Evolutionary conservation across 2,113 vertebrate genomes (phyloP).

Genomic region (Antechinus stuartii): DNA sequence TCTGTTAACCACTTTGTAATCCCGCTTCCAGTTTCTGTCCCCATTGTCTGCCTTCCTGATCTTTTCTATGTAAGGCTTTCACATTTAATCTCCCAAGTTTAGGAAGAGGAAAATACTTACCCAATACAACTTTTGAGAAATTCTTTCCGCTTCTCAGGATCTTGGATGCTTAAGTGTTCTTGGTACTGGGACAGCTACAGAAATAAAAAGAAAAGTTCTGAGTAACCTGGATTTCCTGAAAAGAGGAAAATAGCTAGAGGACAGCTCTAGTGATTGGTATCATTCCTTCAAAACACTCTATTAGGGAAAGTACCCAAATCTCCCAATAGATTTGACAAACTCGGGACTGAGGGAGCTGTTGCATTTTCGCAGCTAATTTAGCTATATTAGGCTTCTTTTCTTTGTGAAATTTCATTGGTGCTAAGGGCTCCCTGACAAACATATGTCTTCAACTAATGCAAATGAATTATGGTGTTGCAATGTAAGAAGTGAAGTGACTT

Average conservation of each 20-base stretch:
- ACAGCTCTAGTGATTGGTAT: not conserved
- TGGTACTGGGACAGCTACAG: conserved; percentile 93
- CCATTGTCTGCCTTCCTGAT: not conserved
- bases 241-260: not conserved
- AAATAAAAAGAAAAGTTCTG: conserved; percentile 53
- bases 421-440: not conserved
- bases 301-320: not conserved
- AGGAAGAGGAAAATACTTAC: conserved; percentile 81
- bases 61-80: conserved; percentile 9
- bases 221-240: conserved; percentile 5
- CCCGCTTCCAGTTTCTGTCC: not conserved
- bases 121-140: conserved; percentile 94
- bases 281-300: not conserved
- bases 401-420: not conserved
- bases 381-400: not conserved
- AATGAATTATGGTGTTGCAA: not conserved
- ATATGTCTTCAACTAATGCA: not conserved
- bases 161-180: conserved; percentile 91
- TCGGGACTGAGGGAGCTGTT: not conserved
- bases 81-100: not conserved
- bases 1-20: not conserved
- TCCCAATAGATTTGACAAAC: not conserved
- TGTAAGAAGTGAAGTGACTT: not conserved
- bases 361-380: not conserved
- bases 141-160: conserved; percentile 92